Base-by-base conservation (phyloP, 1,140 invertebrate species). In the Acromyrmex echinatior region DNA sequence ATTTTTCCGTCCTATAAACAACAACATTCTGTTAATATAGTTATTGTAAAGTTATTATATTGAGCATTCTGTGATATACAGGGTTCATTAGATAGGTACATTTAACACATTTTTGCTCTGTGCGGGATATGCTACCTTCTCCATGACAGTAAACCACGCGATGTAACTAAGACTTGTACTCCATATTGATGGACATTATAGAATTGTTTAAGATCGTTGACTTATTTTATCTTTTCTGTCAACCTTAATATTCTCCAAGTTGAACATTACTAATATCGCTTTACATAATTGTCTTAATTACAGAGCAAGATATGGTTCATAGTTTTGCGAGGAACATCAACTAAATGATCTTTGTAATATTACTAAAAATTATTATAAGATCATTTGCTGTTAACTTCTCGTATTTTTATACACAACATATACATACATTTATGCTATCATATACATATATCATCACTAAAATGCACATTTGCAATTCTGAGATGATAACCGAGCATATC, bases 1-100 rank as follows among this genome's bases (percentile, higher is more conserved):
- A 92, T 91, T 92, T 93, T 88, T 88, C 62, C 73, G 77, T 93
- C 92, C 93, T 94, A 94, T 95, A 92, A 94, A 94, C 92, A 95
- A 95, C 93, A 94, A 92, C 92, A 91, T 93, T 89, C 81, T 94
- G 92, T 92, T 93, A 91, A 92, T 90, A 91, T 92, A 93, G 88
- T 93, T 92, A 91, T 92, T 92, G 86, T 93, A 90, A 91, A 93
- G 90, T 91, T 91, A 93, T 91, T 94, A 92, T 93, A 93, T 94
- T 94, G 94, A 95, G 94, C 93, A 94, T 92, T 92, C 84, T 89
- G 89, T 89, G 84, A 91, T 90, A 92, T 89, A 91, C 87, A 87
- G 31, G 71, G 63, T 88, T 87, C 45, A 76, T 91, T 88, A 85
- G 86, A 86, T 90, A 92, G 73, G 28, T 91, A 81, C 84, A 92